Conservation (phyloP, 2,113 vertebrate species). For the Solenodon paradoxus region DNA sequence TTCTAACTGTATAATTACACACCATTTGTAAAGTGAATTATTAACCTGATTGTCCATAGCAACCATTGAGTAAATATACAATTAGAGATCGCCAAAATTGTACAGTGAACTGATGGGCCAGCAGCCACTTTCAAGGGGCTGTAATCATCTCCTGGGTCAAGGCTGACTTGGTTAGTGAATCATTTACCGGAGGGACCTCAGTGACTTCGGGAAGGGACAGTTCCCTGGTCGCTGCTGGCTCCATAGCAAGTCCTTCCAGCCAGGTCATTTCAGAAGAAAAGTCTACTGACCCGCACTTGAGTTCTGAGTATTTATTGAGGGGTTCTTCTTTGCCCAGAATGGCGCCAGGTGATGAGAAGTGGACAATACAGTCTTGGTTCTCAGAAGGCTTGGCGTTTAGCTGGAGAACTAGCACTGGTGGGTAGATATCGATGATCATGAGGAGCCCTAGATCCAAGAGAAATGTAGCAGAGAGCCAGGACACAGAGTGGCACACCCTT, state of each 20-base stretch:
- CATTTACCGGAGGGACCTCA: conserved; percentile 45
- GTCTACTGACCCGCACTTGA: not conserved
- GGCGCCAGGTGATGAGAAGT: not conserved
- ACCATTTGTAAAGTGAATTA: conserved; percentile 81
- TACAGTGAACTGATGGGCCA: conserved; percentile 40
- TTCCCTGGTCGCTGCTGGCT: not conserved
- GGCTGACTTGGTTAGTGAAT: conserved; percentile 57
- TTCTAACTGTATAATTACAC: conserved; percentile 74
- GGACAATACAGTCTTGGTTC: not conserved
- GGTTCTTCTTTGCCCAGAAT: not conserved
- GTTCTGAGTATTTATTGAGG: not conserved
- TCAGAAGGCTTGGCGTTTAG: not conserved
- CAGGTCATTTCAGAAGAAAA: not conserved
- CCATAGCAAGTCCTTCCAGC: not conserved
- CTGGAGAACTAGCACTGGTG: not conserved
- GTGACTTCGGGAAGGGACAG: not conserved
- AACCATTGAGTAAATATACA: conserved; percentile 77
- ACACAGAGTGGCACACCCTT: not conserved
- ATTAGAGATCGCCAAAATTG: conserved; percentile 64
- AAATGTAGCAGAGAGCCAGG: not conserved
- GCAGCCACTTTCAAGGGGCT: conserved; percentile 65
- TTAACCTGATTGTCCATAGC: conserved; percentile 81
- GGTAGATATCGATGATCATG: not conserved
- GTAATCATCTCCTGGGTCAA: conserved; percentile 53
- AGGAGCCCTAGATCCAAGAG: not conserved